Conservation (phyloP, 2,113 vertebrate species). For the Mirza zaza region DNA sequence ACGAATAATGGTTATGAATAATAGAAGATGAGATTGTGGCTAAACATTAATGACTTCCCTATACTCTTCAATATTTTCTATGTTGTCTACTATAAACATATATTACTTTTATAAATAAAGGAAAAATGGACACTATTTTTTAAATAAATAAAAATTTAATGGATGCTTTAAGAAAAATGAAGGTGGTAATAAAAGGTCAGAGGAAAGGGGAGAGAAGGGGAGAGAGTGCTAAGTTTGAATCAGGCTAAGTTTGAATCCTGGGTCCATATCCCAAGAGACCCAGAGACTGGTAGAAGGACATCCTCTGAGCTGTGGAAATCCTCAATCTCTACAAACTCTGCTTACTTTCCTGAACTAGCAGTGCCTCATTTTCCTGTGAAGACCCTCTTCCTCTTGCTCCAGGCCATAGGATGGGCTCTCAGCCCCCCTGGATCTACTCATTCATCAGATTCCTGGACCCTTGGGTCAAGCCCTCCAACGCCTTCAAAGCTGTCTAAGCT, state of each 20-base stretch:
- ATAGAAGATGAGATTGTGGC: not conserved
- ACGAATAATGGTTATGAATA: slow-evolving; percentile 1
- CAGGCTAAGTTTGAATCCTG: not conserved
- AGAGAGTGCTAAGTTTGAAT: not conserved
- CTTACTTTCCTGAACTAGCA: not conserved
- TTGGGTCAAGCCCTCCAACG: not conserved
- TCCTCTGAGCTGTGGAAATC: not conserved
- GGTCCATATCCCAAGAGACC: not conserved
- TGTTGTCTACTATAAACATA: not conserved
- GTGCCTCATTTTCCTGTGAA: not conserved
- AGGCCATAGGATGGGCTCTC: not conserved
- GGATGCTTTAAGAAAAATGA: not conserved
- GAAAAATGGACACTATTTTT: not conserved
- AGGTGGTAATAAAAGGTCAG: not conserved
- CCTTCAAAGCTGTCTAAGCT: not conserved
- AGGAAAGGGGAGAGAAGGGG: not conserved
- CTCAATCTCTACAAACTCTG: not conserved
- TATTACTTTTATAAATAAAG: slow-evolving; percentile 34
- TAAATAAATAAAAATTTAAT: not conserved
- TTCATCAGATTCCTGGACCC: not conserved
- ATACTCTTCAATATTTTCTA: slow-evolving; percentile 11
- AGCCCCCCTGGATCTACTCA: not conserved
- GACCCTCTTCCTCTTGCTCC: not conserved
- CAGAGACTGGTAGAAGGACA: not conserved
- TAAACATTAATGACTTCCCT: not conserved